These are phyloP conservation scores for Falco punctatus DNA, from an alignment of 2,113 vertebrate genomes.

Conservation along the genomic window DNA sequence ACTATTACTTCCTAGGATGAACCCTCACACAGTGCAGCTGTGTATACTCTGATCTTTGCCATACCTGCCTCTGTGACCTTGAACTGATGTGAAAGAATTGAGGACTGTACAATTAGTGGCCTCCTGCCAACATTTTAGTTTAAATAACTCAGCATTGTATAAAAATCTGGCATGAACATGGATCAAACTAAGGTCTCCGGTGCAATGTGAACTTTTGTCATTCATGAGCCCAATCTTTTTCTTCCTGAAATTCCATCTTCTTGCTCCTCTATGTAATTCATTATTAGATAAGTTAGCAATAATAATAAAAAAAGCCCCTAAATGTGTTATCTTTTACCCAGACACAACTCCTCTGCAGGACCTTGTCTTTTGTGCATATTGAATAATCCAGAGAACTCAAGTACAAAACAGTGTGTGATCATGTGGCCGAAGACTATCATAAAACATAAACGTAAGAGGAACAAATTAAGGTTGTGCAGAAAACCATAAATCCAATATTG, in stretches of 20 bases:
- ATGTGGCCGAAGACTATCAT: not conserved
- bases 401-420: not conserved
- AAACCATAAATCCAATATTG: constrained; percentile 14
- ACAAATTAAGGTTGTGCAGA: constrained; percentile 31
- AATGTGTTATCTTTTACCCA: not conserved
- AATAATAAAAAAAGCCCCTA: not conserved
- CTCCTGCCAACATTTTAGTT: not conserved
- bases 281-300: not conserved
- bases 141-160: not conserved
- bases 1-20: not conserved
- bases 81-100: not conserved
- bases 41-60: not conserved
- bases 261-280: not conserved
- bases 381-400: not conserved
- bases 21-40: not conserved
- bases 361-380: not conserved
- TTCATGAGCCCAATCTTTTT: not conserved
- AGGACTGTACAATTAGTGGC: not conserved
- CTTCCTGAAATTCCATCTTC: not conserved
- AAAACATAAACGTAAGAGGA: not conserved
- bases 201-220: not conserved
- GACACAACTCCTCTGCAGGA: not conserved
- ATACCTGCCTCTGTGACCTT: not conserved
- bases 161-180: constrained; percentile 7
- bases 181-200: not conserved